Evolutionary conservation across 2,888 invertebrate species (phyloP).

Genomic region (Dichetophora obliterata): DNA sequence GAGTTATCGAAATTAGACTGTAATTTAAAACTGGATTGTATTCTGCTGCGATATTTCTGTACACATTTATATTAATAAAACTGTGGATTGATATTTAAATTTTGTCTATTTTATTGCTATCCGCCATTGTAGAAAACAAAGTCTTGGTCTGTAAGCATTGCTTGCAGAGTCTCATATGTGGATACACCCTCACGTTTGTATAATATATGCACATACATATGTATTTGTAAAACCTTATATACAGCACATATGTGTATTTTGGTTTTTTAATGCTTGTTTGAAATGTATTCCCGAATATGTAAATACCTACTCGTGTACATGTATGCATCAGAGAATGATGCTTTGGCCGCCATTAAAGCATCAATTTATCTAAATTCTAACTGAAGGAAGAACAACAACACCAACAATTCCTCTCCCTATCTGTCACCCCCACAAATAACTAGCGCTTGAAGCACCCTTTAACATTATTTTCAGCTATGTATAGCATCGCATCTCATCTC

Average conservation of each 20-base stretch:
- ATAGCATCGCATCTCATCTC: conserved; percentile 18
- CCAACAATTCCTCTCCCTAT: conserved; percentile 7
- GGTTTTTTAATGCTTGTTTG: conserved; percentile 17
- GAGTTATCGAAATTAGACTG: too few relatives aligned
- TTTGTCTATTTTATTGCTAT: conserved; percentile 3
- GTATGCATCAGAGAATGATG: conserved; percentile 2
- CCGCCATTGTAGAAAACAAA: conserved; percentile 13
- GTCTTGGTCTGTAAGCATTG: neutral
- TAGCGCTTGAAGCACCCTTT: conserved; percentile 18
- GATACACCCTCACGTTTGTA: conserved; percentile 29
- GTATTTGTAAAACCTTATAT: conserved; percentile 11
- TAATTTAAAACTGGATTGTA: too few relatives aligned
- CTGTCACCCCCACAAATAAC: conserved; percentile 9
- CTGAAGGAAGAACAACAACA: conserved; percentile 13
- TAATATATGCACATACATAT: conserved; percentile 1
- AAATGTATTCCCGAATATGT: conserved; percentile 26
- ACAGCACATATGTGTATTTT: conserved; percentile 18
- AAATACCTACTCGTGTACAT: neutral
- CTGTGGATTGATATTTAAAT: too few relatives aligned
- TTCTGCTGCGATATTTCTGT: too few relatives aligned
- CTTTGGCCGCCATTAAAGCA: conserved; percentile 35
- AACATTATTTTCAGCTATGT: conserved; percentile 7
- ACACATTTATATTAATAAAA: too few relatives aligned
- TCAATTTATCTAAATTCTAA: conserved; percentile 40
- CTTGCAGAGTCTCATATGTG: conserved; percentile 34